phyloP scores from a whole-genome alignment of 2,888 invertebrate species.

The Oscheius sp. region DNA sequence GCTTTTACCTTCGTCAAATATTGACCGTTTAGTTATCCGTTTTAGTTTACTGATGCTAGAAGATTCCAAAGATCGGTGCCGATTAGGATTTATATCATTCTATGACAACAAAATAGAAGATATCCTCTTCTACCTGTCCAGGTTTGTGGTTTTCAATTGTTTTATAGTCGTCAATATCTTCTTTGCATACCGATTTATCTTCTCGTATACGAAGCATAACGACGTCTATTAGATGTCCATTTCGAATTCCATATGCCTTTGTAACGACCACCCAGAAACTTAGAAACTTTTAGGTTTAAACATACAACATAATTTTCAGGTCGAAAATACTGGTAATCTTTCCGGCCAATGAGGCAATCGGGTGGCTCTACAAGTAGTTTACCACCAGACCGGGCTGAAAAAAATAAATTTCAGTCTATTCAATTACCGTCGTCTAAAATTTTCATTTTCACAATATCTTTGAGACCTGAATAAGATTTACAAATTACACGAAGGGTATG shows the following conservation, averaged over 20 bases:
- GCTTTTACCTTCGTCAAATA: slow-evolving; percentile 11
- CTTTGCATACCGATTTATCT: slow-evolving; percentile 50
- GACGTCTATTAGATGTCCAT: slow-evolving; percentile 61
- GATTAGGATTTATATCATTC: slow-evolving; percentile 2
- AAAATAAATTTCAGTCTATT: not conserved
- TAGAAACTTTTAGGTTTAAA: not conserved
- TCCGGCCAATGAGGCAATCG: slow-evolving; percentile 15
- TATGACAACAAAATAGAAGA: too few species aligned
- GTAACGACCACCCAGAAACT: slow-evolving; percentile 62
- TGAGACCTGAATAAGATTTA: slow-evolving; percentile 29
- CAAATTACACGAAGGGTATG: slow-evolving; percentile 24
- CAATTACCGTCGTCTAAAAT: slow-evolving; percentile 26
- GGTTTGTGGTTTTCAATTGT: slow-evolving; percentile 26
- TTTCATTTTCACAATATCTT: slow-evolving; percentile 29
- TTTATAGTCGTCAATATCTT: slow-evolving; percentile 27
- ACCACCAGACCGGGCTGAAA: slow-evolving; percentile 20
- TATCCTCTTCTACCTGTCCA: slow-evolving; percentile 16
- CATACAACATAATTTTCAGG: slow-evolving; percentile 17
- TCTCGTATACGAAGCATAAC: slow-evolving; percentile 54
- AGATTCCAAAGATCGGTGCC: too few species aligned
- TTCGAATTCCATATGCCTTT: slow-evolving; percentile 61
- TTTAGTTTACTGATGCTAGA: too few species aligned
- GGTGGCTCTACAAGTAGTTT: slow-evolving; percentile 23
- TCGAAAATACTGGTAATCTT: slow-evolving; percentile 13
- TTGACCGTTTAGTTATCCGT: slow-evolving; percentile 14